phyloP scores from a whole-genome alignment of 2,888 invertebrate genomes.

The Lasioglossum calceatum region DNA sequence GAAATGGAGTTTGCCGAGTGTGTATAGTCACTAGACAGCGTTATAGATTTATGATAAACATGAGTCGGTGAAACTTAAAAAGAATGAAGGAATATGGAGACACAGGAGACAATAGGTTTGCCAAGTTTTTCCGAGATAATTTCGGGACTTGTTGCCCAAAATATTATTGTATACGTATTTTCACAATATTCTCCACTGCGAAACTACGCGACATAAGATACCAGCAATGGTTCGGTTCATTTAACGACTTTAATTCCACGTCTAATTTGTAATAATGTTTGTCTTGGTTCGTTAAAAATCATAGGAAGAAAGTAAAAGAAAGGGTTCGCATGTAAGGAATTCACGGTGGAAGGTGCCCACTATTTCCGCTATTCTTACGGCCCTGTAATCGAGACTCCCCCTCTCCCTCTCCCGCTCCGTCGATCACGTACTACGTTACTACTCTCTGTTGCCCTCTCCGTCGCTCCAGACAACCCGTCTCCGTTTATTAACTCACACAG shows the following conservation, averaged over 20 bases:
- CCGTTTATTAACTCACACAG: conserved; percentile 47
- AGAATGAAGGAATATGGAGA: no score
- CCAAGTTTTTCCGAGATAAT: no score
- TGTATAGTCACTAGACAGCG: no score
- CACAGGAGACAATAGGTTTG: no score
- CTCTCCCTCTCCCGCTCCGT: conserved; percentile 34
- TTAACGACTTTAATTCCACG: no score
- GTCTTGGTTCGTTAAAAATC: background rate
- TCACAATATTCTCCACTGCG: no score
- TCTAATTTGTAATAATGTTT: background rate
- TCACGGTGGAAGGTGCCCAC: background rate
- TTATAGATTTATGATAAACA: no score
- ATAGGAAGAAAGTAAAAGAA: background rate
- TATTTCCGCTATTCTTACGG: conserved; percentile 34
- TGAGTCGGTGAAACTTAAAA: no score
- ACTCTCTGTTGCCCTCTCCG: conserved; percentile 47
- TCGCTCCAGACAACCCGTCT: conserved; percentile 55
- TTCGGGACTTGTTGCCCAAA: no score
- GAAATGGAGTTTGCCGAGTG: background rate
- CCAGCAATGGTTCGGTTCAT: no score
- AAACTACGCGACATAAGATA: no score
- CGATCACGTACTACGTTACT: conserved; percentile 42
- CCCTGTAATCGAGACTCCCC: conserved; percentile 58
- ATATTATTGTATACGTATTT: no score
- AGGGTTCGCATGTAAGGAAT: background rate